Evolutionary conservation across 2,113 vertebrate genomes (phyloP).

Genomic region (Phalacrocorax pelagicus): DNA sequence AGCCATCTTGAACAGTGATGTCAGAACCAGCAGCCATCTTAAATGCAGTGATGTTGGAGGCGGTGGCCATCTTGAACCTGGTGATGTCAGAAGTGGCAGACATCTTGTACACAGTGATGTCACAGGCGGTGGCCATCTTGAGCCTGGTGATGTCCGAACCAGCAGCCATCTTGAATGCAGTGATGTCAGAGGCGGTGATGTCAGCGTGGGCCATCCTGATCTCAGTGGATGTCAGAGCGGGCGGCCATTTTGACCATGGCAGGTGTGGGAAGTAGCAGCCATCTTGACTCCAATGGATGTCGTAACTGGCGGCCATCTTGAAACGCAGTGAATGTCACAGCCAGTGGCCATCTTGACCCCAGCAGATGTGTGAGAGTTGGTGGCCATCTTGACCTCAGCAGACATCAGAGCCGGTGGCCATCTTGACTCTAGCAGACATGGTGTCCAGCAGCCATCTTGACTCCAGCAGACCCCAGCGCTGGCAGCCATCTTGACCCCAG

Average conservation of each 20-base stretch:
- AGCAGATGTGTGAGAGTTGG: background rate
- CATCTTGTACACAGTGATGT: background rate
- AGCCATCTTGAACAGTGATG: background rate
- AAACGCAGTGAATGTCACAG: background rate
- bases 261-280: background rate
- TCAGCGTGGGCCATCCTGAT: background rate
- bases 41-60: background rate
- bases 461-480: accelerated
- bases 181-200: background rate
- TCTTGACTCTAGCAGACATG: background rate
- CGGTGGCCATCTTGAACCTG: too few species aligned
- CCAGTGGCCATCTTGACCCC: background rate
- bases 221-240: background rate
- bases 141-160: background rate
- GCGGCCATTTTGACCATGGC: background rate
- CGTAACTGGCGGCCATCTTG: background rate
- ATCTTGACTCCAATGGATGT: background rate
- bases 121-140: background rate
- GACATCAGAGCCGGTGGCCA: background rate
- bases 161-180: background rate
- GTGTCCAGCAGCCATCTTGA: background rate
- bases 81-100: background rate
- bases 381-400: background rate
- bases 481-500: background rate
- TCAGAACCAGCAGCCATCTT: background rate